Percentiles rank a stretch among this genome's conserved stretches.
These are phyloP conservation scores for Micrastur ruficollis DNA, from an alignment of 2,797 vertebrate genomes.

Conservation along the genomic window DNA sequence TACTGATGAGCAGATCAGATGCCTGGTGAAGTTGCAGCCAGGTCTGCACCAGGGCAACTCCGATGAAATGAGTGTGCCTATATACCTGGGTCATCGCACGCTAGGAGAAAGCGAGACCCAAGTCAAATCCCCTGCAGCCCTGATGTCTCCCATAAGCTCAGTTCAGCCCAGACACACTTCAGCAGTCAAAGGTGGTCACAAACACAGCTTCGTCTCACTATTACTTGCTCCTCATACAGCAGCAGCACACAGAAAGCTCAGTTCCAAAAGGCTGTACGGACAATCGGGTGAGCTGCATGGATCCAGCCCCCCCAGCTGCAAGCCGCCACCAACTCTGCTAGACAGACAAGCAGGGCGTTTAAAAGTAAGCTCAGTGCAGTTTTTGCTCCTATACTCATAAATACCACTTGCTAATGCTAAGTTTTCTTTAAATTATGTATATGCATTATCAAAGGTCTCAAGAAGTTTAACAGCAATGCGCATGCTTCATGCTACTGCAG, in stretches of 20 bases:
- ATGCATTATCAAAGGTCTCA: neutral
- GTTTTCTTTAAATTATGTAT: neutral
- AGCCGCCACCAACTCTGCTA: neutral
- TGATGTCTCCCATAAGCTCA: neutral
- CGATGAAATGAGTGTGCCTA: fast-evolving
- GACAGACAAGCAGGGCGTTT: neutral
- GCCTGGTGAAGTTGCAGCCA: neutral
- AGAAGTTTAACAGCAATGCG: neutral
- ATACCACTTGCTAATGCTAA: neutral
- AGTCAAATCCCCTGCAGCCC: neutral
- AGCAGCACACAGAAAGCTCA: fast-evolving
- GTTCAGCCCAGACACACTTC: fast-evolving
- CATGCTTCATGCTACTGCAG: neutral
- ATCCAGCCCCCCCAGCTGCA: fast-evolving
- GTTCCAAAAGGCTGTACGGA: neutral
- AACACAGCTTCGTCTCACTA: neutral
- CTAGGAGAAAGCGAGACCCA: fast-evolving
- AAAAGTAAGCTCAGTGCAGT: neutral
- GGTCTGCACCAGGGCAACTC: neutral
- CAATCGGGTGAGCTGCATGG: fast-evolving
- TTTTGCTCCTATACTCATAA: neutral
- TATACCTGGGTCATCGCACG: fast-evolving
- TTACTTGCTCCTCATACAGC: fast-evolving
- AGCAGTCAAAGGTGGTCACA: neutral
- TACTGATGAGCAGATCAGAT: neutral